These are phyloP conservation scores for Emydura subglobosa DNA, from an alignment of 2,113 vertebrate genomes.

Conservation along the genomic window DNA sequence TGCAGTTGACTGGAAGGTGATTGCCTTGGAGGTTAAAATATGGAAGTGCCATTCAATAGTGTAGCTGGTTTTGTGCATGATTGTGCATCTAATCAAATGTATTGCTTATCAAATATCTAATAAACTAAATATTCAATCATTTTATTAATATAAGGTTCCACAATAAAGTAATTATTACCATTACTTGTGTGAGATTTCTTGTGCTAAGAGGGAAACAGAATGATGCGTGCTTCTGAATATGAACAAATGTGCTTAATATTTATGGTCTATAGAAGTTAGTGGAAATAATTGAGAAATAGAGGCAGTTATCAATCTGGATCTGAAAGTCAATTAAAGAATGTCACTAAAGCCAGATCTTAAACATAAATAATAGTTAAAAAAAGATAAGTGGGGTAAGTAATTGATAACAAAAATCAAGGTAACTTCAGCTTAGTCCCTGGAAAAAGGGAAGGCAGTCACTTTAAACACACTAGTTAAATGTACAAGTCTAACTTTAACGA, in stretches of 20 bases:
- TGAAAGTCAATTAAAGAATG: background rate
- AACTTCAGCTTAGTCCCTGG: background rate
- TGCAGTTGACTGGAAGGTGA: background rate
- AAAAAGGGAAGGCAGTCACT: background rate
- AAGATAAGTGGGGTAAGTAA: rapidly evolving
- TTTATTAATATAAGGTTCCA: background rate
- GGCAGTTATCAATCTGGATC: background rate
- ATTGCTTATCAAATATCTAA: background rate
- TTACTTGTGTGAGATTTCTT: background rate
- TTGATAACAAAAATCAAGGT: background rate
- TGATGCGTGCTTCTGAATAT: background rate
- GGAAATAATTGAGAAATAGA: background rate
- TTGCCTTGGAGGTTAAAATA: background rate
- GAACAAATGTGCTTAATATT: background rate
- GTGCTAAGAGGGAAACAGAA: background rate
- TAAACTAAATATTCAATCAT: background rate
- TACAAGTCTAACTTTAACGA: background rate
- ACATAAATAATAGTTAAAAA: background rate
- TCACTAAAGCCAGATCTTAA: background rate
- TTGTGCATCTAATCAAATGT: background rate
- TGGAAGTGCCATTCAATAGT: background rate
- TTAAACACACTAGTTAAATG: background rate
- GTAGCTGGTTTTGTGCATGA: background rate
- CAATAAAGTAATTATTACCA: background rate
- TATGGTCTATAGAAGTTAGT: background rate